Base-by-base conservation (phyloP, 2,797 vertebrate species). In the Hapalemur alaotrensis region DNA sequence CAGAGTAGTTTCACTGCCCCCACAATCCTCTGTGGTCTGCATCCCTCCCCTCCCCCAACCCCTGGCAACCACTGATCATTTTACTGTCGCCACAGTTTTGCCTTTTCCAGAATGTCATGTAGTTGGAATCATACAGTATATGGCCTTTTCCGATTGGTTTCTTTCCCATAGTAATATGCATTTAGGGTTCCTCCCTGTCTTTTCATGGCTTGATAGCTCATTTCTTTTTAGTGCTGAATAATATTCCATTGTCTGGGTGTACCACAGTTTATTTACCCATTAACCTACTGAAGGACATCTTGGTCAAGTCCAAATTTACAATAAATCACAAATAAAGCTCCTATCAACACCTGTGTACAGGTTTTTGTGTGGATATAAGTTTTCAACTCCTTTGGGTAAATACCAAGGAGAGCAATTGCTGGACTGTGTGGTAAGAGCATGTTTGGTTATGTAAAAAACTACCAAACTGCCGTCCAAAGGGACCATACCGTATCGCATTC, bases 241-340 rank as follows among this genome's bases (percentile, higher is more conserved):
- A 89, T 73, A 85, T 65, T 89, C 25, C 48, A 85, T 23, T n/a
- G 48, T 50, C 18, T n/a, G 65, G 54, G 52, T 57, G 61, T 83
- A 83, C 35, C 52, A 50, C 4, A 84, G 63, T 80, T 86, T 83
- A 75, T 89, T 93, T 87, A 91, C 54, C 38, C 43, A 63, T 69
- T 69, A 59, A n/a, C 17, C 48, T 67, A 57, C 11, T 59, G 22
- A 95, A 82, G 83, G n/a, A 43, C 22, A 82, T 65, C 38, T 54
- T 78, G 17, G 72, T 35, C 89, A 28, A 43, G 61, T 94, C 43
- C 35, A 69, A 89, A 52, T 81, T 86, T 91, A 65, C 54, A 32
- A 35, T 70, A 96, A 96, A 83, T 87, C 79, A 82, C 30, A 32
- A 83, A 76, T 88, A 93, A 80, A 88, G 30, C 41, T 88, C 32